Evolutionary conservation across 2,113 vertebrate genomes (phyloP).

Genomic region (Dipodomys spectabilis): DNA sequence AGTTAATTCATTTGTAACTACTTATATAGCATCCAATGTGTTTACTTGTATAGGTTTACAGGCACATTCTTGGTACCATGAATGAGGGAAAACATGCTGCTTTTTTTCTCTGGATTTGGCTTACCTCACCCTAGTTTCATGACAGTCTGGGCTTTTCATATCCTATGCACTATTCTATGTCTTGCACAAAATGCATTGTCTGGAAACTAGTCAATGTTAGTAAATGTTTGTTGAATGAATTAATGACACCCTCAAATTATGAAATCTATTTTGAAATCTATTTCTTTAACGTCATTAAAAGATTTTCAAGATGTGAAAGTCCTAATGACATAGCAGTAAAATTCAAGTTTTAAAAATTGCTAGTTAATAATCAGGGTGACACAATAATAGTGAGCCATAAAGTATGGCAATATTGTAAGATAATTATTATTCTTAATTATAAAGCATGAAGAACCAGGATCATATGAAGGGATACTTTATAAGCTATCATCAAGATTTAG

Average conservation of each 20-base stretch:
- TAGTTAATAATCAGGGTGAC: not conserved
- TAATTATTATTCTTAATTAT: not conserved
- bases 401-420: not conserved
- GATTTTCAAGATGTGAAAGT: not conserved
- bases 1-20: too few relatives aligned
- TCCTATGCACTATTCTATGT: not conserved
- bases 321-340: not conserved
- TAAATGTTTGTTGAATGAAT: not conserved
- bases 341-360: not conserved
- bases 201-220: not conserved
- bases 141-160: not conserved
- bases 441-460: not conserved
- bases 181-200: not conserved
- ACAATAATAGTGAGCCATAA: not conserved
- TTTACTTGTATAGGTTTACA: too few relatives aligned
- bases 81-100: too few relatives aligned
- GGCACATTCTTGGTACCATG: too few relatives aligned
- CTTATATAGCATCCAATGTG: too few relatives aligned
- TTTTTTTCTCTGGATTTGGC: too few relatives aligned
- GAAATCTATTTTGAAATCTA: not conserved
- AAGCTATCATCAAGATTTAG: not conserved
- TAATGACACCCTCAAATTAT: not conserved
- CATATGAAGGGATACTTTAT: not conserved
- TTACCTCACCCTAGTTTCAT: not conserved
- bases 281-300: not conserved